Conservation (phyloP, 2,888 invertebrate genomes). For the Lydus trimaculatus region DNA sequence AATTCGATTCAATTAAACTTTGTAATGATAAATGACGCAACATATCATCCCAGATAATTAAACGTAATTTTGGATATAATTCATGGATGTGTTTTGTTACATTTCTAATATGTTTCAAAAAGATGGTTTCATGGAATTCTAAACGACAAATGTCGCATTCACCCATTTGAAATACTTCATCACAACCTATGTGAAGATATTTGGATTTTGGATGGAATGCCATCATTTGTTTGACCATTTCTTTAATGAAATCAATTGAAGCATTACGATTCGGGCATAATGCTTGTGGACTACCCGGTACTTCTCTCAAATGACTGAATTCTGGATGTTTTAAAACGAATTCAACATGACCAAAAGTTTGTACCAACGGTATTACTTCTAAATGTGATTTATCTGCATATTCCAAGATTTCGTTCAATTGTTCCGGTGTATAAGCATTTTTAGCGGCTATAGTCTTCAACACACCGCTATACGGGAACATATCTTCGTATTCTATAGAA, state of each 20-base stretch:
- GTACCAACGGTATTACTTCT: conserved; percentile 76
- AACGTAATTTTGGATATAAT: conserved; percentile 66
- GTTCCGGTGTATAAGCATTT: conserved; percentile 67
- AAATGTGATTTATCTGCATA: conserved; percentile 66
- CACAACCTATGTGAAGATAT: conserved; percentile 77
- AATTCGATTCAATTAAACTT: conserved; percentile 67
- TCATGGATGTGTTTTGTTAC: conserved; percentile 68
- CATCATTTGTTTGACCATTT: conserved; percentile 73
- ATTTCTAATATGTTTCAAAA: conserved; percentile 68
- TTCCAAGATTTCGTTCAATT: conserved; percentile 67
- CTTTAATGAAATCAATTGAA: conserved; percentile 68
- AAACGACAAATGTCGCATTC: conserved; percentile 69
- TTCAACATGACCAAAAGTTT: conserved; percentile 81
- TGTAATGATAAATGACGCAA: conserved; percentile 69
- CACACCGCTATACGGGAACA: conserved; percentile 75
- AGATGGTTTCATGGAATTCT: conserved; percentile 65
- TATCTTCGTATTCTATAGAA: conserved; percentile 80
- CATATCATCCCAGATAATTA: conserved; percentile 86
- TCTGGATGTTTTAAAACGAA: conserved; percentile 73
- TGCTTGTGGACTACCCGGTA: conserved; percentile 72
- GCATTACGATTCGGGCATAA: conserved; percentile 73
- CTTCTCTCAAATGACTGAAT: conserved; percentile 71
- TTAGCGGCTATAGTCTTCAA: conserved; percentile 65
- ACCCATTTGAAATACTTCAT: conserved; percentile 77
- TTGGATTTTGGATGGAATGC: conserved; percentile 53